Evolutionary conservation across 2,797 vertebrate genomes (phyloP).

Genomic region (Sebastes itinus): DNA sequence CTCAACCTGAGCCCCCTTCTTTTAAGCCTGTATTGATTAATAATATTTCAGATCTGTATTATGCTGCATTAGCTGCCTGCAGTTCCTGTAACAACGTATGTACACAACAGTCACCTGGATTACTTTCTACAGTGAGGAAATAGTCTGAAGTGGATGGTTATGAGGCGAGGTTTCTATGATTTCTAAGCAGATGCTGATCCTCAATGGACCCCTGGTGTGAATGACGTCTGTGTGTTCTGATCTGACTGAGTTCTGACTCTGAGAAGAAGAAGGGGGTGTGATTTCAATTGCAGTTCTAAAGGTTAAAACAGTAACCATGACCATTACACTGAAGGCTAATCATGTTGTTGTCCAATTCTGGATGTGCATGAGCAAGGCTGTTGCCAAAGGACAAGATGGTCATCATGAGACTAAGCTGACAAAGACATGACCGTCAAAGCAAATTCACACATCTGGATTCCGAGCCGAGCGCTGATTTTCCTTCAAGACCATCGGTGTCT

Average conservation of each 20-base stretch:
- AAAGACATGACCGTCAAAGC: background rate
- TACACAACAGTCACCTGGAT: background rate
- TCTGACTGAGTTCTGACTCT: background rate
- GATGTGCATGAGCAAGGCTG: background rate
- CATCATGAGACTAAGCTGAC: background rate
- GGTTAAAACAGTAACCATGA: no score
- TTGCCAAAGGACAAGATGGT: background rate
- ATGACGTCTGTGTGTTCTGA: no score
- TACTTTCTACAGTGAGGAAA: background rate
- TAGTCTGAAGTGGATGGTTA: background rate
- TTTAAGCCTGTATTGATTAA: background rate
- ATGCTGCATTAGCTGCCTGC: background rate
- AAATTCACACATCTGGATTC: background rate
- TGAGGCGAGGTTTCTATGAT: no score
- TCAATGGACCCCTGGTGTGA: no score
- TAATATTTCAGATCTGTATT: background rate
- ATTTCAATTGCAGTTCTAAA: no score
- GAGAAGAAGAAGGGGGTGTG: background rate
- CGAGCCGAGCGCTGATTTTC: no score
- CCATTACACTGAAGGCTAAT: background rate
- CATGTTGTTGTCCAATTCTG: background rate
- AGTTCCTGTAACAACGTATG: background rate
- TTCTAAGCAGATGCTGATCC: no score
- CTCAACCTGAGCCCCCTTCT: background rate
- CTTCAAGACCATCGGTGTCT: background rate